Percentiles rank a stretch among this genome's conserved stretches.
phyloP scores from a whole-genome alignment of 2,797 vertebrate species.

The Diplodus sargus region DNA sequence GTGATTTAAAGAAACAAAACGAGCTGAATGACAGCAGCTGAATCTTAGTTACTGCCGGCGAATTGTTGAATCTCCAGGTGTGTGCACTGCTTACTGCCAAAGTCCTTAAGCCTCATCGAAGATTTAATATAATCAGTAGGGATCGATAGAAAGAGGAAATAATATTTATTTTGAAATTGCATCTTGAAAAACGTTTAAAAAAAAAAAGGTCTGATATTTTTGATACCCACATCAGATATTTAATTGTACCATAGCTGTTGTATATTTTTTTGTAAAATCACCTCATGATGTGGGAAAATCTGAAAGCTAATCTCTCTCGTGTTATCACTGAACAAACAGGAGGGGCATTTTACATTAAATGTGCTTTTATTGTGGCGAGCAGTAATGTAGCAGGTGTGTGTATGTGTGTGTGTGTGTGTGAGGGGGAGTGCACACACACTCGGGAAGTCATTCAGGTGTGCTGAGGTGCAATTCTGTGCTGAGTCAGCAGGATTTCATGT shows the following conservation, averaged over 20 bases:
- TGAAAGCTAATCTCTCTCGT: conserved; percentile 45
- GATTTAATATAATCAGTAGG: conserved; percentile 67
- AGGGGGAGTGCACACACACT: neutral
- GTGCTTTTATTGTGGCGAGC: conserved; percentile 70
- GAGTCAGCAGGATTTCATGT: conserved; percentile 32
- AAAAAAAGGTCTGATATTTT: conserved; percentile 54
- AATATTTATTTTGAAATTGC: conserved; percentile 81
- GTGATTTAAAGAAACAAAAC: conserved; percentile 9
- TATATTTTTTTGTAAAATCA: conserved; percentile 76
- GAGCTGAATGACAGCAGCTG: conserved; percentile 1
- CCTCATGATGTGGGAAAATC: conserved; percentile 39
- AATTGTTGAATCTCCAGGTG: conserved; percentile 24
- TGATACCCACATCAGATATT: conserved; percentile 70
- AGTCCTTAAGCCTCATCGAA: conserved; percentile 68
- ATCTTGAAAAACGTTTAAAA: conserved; percentile 29
- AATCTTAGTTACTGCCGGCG: conserved; percentile 22
- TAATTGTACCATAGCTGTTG: conserved; percentile 69
- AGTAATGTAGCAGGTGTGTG: conserved; percentile 61
- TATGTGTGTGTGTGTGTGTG: neutral
- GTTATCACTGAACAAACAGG: conserved; percentile 64
- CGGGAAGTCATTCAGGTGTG: conserved; percentile 35
- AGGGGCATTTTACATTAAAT: conserved; percentile 53
- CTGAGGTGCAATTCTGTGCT: conserved; percentile 31
- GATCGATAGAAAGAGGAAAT: conserved; percentile 50
- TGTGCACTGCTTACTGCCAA: conserved; percentile 76